These are phyloP conservation scores for Forbesichthys agassizii DNA, from an alignment of 2,113 vertebrate genomes.

Conservation along the genomic window DNA sequence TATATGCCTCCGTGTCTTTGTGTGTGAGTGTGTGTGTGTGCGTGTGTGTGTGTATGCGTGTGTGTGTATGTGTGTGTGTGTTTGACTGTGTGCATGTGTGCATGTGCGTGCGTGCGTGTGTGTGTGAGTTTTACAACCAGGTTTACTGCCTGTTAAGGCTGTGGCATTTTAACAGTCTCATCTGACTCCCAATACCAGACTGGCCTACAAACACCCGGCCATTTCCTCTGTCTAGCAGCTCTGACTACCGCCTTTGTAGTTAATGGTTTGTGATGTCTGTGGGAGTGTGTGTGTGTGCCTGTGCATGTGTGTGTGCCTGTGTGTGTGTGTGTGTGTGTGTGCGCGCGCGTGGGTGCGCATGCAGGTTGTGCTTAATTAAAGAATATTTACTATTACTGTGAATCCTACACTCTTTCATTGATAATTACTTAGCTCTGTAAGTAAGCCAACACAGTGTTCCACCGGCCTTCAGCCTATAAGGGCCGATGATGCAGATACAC, in stretches of 20 bases:
- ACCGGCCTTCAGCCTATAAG: no score
- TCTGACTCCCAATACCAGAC: conserved; percentile 57
- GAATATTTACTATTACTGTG: neutral
- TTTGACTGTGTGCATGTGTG: neutral
- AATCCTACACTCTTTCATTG: no score
- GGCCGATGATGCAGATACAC: neutral
- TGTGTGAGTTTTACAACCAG: conserved; percentile 51
- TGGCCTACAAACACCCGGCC: conserved; percentile 59
- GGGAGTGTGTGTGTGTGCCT: neutral
- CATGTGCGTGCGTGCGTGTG: conserved; percentile 17
- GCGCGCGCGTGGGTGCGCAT: neutral
- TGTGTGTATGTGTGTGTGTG: conserved; percentile 20
- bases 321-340: conserved; percentile 6
- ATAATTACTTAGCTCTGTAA: no score
- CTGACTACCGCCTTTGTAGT: conserved; percentile 45
- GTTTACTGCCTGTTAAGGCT: conserved; percentile 64
- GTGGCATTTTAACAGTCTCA: conserved; percentile 73
- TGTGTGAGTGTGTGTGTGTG: neutral
- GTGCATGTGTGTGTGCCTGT: neutral
- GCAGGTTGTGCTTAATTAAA: neutral
- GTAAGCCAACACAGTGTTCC: no score
- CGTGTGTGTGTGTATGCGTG: neutral
- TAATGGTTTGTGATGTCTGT: conserved; percentile 8
- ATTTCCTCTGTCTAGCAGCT: conserved; percentile 70
- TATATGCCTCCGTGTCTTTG: neutral